These are phyloP conservation scores for Abramis brama DNA, from an alignment of 2,113 vertebrate species.

Conservation along the genomic window DNA sequence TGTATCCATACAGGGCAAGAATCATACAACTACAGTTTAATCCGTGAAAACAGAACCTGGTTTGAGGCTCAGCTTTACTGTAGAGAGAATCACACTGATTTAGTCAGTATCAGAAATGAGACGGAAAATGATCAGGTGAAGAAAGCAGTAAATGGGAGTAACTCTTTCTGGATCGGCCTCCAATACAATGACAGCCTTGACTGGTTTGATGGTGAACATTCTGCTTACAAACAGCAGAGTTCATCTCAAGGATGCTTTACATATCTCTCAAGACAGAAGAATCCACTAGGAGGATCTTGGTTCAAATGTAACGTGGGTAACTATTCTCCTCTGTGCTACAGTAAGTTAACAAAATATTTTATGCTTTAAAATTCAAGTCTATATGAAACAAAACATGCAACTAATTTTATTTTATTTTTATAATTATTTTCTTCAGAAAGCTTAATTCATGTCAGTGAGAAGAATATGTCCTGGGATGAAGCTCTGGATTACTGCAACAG, in stretches of 20 bases:
- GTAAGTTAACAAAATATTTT: neutral
- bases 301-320: fast-evolving
- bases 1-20: neutral
- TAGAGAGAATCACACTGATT: slow-evolving; percentile 28
- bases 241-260: neutral
- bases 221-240: no score
- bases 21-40: neutral
- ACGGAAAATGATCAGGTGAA: neutral
- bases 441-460: slow-evolving; percentile 32
- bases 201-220: no score
- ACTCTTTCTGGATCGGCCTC: slow-evolving; percentile 65
- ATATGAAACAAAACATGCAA: no score
- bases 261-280: neutral
- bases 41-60: slow-evolving; percentile 49
- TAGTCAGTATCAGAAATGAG: slow-evolving; percentile 49
- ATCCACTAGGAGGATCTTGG: neutral
- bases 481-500: slow-evolving; percentile 62
- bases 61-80: slow-evolving; percentile 61
- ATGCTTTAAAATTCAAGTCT: neutral
- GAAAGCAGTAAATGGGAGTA: fast-evolving
- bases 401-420: no score
- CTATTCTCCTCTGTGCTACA: neutral
- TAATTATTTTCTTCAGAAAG: neutral
- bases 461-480: slow-evolving; percentile 4
- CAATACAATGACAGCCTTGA: no score